Conservation (phyloP, 2,888 invertebrate species). For the Lepidochrysops patricia region DNA sequence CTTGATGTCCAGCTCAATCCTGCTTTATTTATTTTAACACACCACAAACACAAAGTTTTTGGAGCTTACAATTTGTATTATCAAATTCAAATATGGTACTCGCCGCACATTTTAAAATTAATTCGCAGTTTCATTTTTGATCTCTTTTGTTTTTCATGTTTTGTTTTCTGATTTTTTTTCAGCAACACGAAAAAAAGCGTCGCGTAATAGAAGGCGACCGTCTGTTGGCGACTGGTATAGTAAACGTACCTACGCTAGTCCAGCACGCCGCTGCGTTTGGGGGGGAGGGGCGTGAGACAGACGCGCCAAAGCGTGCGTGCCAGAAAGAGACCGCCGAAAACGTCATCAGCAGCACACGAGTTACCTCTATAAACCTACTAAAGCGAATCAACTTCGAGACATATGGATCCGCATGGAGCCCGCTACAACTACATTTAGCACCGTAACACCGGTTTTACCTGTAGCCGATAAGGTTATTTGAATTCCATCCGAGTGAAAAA, state of each 20-base stretch:
- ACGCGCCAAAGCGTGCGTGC: constrained; percentile 35
- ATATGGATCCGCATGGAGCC: constrained; percentile 38
- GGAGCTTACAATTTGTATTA: constrained; percentile 17
- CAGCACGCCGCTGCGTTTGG: constrained; percentile 41
- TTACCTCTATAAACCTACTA: constrained; percentile 54
- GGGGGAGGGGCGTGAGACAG: constrained; percentile 53
- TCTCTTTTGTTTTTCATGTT: constrained; percentile 19
- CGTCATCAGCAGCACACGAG: constrained; percentile 41
- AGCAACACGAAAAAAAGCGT: constrained; percentile 33
- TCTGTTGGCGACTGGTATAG: constrained; percentile 58
- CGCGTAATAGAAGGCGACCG: constrained; percentile 52
- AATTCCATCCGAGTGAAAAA: constrained; percentile 69
- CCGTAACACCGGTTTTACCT: constrained; percentile 67
- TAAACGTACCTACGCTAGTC: constrained; percentile 46
- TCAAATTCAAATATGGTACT: constrained; percentile 13
- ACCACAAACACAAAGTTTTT: constrained; percentile 56
- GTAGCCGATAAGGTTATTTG: constrained; percentile 68
- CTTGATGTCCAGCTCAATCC: constrained; percentile 24
- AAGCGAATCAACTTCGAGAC: constrained; percentile 45
- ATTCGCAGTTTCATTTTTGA: constrained; percentile 27
- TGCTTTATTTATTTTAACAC: constrained; percentile 38
- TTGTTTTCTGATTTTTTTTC: constrained; percentile 25
- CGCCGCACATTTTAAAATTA: constrained; percentile 15
- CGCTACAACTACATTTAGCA: constrained; percentile 38
- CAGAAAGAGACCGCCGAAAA: constrained; percentile 40